Evolutionary conservation across 2,888 invertebrate species (phyloP), one percentile per base, ranked within the genome.

Genomic region (Psylliodes chrysocephalus): DNA sequence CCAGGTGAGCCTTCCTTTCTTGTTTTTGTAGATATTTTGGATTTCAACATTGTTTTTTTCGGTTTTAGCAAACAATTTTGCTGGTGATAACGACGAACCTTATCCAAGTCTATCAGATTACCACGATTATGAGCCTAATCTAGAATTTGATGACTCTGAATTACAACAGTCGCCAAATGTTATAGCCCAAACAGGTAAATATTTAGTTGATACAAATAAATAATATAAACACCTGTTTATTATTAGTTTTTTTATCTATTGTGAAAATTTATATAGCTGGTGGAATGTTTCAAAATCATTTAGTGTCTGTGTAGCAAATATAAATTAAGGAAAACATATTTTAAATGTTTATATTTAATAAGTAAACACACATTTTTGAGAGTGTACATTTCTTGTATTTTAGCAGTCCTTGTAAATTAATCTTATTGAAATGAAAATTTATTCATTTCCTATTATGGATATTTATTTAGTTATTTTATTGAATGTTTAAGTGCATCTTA

Each of bases 101-200:
- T 90, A 92, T 81, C 93, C 94, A 54, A 95, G 95, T 82, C 86
- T 95, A 64, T 95, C 95, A 28, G 95, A 95, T 83, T 91, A 90
- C 80, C 94, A 95, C 80, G 96, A 96, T 84, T 94, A 95, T 81
- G 97, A 98, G 82, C 96, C 96, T 10, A 93, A 95, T 83, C 86
- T 97, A 80, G 96, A 97, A 82, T 97, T 97, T 85, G 97, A 98
- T 85, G 97, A 97, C 82, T 93, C 95, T 10, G 97, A 97, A 84
- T 83, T 95, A 62, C 89, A 88, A 75, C 88, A 91, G 75, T 85
- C 89, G 61, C 85, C 89, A 52, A 77, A 78, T 71, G 85, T 88
- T 60, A 74, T 79, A 54, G 86, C 89, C 60, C 87, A 89, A 72
- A 86, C 90, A 81, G 90, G 93, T 92, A 86, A 87, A 84, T 74